These are phyloP conservation scores for Zoanthus gigantus DNA, from an alignment of 92 coral and sea anemone genomes.

Conservation along the genomic window DNA sequence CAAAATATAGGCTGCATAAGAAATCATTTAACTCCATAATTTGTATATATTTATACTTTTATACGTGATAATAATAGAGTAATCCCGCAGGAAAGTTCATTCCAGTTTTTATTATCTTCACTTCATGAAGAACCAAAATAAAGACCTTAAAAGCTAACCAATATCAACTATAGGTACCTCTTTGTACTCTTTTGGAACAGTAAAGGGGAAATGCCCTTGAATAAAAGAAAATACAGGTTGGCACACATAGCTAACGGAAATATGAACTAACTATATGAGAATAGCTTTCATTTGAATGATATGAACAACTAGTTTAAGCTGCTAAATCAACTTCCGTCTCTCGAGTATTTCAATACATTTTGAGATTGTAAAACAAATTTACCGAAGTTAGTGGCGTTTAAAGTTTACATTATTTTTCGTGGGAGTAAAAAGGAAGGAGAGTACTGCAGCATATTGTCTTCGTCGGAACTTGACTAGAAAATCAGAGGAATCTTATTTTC, in stretches of 20 bases:
- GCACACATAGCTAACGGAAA: conserved; percentile 45
- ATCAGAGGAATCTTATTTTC: not conserved
- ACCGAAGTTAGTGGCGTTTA: conserved; percentile 59
- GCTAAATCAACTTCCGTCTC: conserved; percentile 97
- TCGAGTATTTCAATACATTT: conserved; percentile 86
- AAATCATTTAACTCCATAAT: conserved; percentile 71
- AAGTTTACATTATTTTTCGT: conserved; percentile 55
- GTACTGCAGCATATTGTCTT: not conserved
- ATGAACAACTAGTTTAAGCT: conserved; percentile 86
- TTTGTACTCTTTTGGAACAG: not conserved
- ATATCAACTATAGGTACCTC: conserved; percentile 18
- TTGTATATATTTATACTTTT: conserved; percentile 44
- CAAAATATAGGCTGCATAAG: conserved; percentile 68
- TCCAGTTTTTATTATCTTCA: conserved; percentile 72
- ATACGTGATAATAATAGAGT: conserved; percentile 18
- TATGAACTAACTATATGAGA: conserved; percentile 53
- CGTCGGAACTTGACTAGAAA: conserved; percentile 10
- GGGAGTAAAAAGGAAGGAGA: conserved; percentile 34
- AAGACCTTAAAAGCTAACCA: conserved; percentile 11
- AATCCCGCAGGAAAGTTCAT: conserved; percentile 55
- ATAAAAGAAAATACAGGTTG: conserved; percentile 23
- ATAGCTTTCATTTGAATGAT: conserved; percentile 77
- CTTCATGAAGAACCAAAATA: conserved; percentile 48
- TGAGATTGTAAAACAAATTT: conserved; percentile 72
- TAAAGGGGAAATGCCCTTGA: conserved; percentile 30